A percentile compares a stretch with the other conserved stretches of the same genome.
phyloP scores from a whole-genome alignment of 2,888 invertebrate species.

The Ophonus ardosiacus region DNA sequence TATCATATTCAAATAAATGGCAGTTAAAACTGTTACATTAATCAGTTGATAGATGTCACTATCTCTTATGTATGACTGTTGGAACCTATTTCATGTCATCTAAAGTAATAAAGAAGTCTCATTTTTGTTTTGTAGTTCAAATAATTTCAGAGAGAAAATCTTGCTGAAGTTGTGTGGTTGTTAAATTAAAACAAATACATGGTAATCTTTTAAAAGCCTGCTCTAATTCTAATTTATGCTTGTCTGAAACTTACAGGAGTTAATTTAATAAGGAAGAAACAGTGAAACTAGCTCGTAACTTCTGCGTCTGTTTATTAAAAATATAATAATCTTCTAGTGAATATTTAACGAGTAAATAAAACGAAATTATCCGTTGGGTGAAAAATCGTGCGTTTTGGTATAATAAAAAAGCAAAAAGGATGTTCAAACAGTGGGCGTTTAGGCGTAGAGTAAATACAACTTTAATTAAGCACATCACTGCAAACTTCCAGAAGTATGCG shows the following conservation, averaged over 20 bases:
- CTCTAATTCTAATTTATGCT: neutral
- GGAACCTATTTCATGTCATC: too few relatives aligned
- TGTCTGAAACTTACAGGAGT: neutral
- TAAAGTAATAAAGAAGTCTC: too few relatives aligned
- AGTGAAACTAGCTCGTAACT: neutral
- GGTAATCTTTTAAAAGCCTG: neutral
- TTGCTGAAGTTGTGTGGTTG: neutral
- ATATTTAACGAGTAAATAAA: neutral
- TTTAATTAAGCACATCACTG: constrained; percentile 31
- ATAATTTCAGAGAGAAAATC: too few relatives aligned
- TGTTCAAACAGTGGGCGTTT: constrained; percentile 32
- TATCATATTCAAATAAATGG: too few relatives aligned
- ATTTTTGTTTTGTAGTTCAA: too few relatives aligned
- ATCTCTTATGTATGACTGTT: too few relatives aligned
- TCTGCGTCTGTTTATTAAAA: neutral
- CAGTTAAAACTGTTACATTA: too few relatives aligned
- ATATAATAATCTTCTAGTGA: neutral
- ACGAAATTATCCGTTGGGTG: neutral
- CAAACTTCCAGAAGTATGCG: constrained; percentile 71
- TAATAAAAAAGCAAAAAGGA: constrained; percentile 36
- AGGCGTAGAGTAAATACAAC: constrained; percentile 10
- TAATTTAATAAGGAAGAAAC: neutral
- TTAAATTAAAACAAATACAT: neutral
- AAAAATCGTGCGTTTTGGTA: neutral
- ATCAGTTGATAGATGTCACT: too few relatives aligned